Conservation (phyloP, 2,797 vertebrate species). For the Neosilurus hyrtlii region DNA sequence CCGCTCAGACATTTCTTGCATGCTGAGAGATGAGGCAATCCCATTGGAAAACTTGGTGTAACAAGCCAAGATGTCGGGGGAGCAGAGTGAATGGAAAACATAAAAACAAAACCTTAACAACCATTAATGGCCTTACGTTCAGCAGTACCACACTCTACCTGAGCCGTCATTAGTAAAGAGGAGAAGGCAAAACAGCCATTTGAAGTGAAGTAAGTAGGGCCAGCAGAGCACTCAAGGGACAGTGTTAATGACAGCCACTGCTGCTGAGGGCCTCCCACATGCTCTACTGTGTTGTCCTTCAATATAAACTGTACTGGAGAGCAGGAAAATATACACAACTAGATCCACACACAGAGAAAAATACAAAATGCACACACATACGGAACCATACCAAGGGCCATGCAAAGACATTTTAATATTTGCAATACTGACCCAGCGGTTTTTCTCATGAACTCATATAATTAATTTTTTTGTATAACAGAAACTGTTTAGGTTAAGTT, state of each 20-base stretch:
- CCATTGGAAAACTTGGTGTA: slow-evolving; percentile 41
- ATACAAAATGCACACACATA: slow-evolving; percentile 18
- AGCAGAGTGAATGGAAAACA: slow-evolving; percentile 51
- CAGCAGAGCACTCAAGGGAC: slow-evolving; percentile 45
- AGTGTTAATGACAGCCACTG: slow-evolving; percentile 50
- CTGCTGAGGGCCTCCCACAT: slow-evolving; percentile 44
- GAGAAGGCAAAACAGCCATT: slow-evolving; percentile 47
- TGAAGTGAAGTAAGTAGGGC: slow-evolving; percentile 47
- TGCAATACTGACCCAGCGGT: too few relatives aligned
- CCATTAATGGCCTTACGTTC: slow-evolving; percentile 49
- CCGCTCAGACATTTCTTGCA: slow-evolving; percentile 32
- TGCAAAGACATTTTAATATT: not conserved
- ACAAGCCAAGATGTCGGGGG: slow-evolving; percentile 33
- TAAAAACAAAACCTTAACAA: slow-evolving; percentile 62
- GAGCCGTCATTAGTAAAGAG: slow-evolving; percentile 59
- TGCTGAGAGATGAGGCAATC: slow-evolving; percentile 28
- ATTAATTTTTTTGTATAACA: not conserved
- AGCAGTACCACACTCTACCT: slow-evolving; percentile 48
- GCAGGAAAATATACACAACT: slow-evolving; percentile 21
- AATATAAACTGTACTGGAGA: slow-evolving; percentile 54
- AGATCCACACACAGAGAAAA: slow-evolving; percentile 16
- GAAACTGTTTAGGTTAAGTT: not conserved
- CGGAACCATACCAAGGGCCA: not conserved
- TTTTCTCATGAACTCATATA: not conserved
- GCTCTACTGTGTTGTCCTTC: slow-evolving; percentile 42